phyloP scores from a whole-genome alignment of 1,140 invertebrate genomes.

The Ditylenchus dipsaci region DNA sequence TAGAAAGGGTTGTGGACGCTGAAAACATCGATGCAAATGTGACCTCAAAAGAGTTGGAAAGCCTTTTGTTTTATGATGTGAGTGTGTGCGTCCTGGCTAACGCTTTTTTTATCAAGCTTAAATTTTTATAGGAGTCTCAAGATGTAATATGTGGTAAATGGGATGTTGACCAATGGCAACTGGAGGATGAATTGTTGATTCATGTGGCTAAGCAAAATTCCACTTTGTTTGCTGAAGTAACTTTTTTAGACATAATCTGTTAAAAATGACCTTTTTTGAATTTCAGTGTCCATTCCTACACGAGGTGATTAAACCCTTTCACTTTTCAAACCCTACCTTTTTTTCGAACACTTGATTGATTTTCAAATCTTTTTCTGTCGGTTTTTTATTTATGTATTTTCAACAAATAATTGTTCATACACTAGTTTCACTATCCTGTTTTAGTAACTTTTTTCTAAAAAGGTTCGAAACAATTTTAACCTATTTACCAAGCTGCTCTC shows the following conservation, averaged over 20 bases:
- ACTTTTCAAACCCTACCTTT: no score
- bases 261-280: slow-evolving; percentile 25
- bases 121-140: slow-evolving; percentile 26
- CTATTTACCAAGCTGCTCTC: no score
- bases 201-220: slow-evolving; percentile 70
- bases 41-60: slow-evolving; percentile 86
- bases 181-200: slow-evolving; percentile 68
- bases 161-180: slow-evolving; percentile 66
- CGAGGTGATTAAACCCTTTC: no score
- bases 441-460: no score
- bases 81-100: slow-evolving; percentile 1
- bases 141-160: slow-evolving; percentile 26
- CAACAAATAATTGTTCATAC: no score
- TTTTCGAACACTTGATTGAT: no score
- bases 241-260: background rate
- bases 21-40: slow-evolving; percentile 92
- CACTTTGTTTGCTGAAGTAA: slow-evolving; percentile 63
- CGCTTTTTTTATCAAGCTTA: slow-evolving; percentile 4
- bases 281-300: slow-evolving; percentile 92
- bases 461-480: no score
- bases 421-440: no score
- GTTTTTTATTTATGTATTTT: no score
- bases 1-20: slow-evolving; percentile 91
- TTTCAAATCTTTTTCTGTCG: no score
- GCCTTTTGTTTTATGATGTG: slow-evolving; percentile 84